phyloP scores from a whole-genome alignment of 2,797 vertebrate species.

The Anisognathus igniventris region DNA sequence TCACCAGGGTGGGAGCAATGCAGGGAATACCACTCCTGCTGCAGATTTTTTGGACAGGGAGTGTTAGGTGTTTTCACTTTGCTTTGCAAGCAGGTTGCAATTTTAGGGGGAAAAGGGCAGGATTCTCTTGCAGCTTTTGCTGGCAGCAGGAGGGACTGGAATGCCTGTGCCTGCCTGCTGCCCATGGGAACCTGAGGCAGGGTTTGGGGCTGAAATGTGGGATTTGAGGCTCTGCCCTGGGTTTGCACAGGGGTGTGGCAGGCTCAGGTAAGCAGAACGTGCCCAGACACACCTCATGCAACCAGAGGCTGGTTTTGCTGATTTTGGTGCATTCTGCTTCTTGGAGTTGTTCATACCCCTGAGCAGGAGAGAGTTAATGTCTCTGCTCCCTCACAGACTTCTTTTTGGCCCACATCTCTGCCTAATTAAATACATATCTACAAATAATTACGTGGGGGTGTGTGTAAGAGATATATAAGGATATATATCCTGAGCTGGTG shows the following conservation, averaged over 20 bases:
- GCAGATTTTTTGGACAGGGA: not conserved
- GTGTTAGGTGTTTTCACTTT: not conserved
- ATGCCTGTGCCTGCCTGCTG: not conserved
- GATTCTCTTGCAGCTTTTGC: not conserved
- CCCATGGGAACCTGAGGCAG: not conserved
- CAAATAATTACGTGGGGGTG: not conserved
- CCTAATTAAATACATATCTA: constrained; percentile 6
- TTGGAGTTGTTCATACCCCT: not conserved
- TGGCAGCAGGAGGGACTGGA: fast-evolving
- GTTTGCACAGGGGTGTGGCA: not conserved
- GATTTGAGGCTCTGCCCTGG: not conserved
- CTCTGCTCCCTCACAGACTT: not conserved
- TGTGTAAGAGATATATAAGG: not conserved
- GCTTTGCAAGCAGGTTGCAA: not conserved
- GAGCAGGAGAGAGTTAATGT: not conserved
- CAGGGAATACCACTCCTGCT: not conserved
- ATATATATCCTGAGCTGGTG: not conserved
- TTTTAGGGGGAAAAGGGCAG: not conserved
- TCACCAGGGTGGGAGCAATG: not conserved
- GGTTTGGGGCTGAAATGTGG: constrained; percentile 19
- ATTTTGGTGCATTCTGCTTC: not conserved
- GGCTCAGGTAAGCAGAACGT: not conserved
- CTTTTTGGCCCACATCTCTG: constrained; percentile 14
- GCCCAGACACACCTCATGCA: not conserved
- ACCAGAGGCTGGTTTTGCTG: fast-evolving